These are phyloP conservation scores for Spheniscus mendiculus DNA, from an alignment of 2,113 vertebrate species.

Conservation along the genomic window DNA sequence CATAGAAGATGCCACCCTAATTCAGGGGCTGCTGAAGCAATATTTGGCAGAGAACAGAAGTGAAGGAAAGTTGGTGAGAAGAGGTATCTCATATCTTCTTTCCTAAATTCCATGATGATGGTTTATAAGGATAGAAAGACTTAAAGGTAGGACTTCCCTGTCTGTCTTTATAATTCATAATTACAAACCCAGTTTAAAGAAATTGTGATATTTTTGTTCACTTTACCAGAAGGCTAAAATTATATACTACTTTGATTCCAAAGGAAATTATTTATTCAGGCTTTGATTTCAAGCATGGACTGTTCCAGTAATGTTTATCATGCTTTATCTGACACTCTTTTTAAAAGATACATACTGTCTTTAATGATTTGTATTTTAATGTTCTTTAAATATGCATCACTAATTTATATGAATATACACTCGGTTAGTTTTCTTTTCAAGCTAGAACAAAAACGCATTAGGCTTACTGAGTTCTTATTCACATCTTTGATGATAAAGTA, in stretches of 20 bases:
- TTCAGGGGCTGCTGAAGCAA: background rate
- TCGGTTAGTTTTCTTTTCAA: background rate
- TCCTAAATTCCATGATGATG: background rate
- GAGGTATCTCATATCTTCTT: background rate
- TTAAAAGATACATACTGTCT: background rate
- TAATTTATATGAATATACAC: background rate
- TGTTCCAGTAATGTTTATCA: background rate
- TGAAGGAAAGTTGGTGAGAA: background rate
- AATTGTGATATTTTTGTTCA: background rate
- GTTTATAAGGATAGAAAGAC: background rate
- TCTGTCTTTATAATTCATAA: background rate
- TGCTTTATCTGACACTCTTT: background rate
- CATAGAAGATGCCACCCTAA: background rate
- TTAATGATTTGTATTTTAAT: background rate
- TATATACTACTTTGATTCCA: background rate
- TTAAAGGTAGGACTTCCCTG: background rate
- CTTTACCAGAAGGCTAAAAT: background rate
- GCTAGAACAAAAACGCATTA: background rate
- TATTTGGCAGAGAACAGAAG: background rate
- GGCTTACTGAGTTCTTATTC: background rate
- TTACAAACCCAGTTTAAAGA: background rate
- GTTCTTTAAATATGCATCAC: background rate
- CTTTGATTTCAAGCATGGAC: background rate
- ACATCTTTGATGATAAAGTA: background rate
- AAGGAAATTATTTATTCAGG: background rate